Evolutionary conservation across 2,888 invertebrate species (phyloP).

Genomic region (Panorpa germanica): DNA sequence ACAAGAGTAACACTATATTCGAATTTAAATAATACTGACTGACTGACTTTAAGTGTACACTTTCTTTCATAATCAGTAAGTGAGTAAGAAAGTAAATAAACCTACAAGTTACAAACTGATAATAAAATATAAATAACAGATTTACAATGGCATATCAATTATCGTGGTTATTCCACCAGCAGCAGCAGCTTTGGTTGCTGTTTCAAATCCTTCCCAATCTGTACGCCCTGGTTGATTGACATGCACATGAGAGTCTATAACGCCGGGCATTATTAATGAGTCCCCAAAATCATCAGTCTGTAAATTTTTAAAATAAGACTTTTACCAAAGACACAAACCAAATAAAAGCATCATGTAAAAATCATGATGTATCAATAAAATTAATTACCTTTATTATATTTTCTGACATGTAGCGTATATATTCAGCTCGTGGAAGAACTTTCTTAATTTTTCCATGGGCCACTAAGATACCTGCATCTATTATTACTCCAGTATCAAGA

Average conservation of each 20-base stretch:
- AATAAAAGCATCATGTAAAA: constrained; percentile 5
- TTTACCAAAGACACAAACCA: constrained; percentile 2
- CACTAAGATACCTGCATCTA: too few species aligned
- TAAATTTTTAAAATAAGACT: too few species aligned
- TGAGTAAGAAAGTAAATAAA: constrained; percentile 3
- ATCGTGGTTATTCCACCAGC: constrained; percentile 54
- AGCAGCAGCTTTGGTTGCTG: constrained; percentile 52
- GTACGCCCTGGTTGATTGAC: constrained; percentile 54
- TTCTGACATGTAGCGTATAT: constrained; percentile 26
- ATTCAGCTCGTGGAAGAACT: constrained; percentile 28
- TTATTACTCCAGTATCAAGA: constrained; percentile 28
- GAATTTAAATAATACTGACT: too few species aligned
- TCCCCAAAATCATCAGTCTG: constrained; percentile 28
- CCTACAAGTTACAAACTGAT: constrained; percentile 8
- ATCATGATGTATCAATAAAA: constrained; percentile 3
- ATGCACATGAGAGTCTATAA: constrained; percentile 54
- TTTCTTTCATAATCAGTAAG: too few species aligned
- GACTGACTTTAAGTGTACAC: too few species aligned
- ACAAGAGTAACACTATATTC: too few species aligned
- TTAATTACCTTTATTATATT: constrained; percentile 30
- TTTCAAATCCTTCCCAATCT: constrained; percentile 50
- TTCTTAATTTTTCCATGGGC: constrained; percentile 35
- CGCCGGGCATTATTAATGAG: constrained; percentile 41
- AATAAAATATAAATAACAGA: constrained; percentile 1
- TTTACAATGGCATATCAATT: constrained; percentile 51